Base-by-base conservation (phyloP, 2,888 invertebrate species). In the Polymixis flavicincta region DNA sequence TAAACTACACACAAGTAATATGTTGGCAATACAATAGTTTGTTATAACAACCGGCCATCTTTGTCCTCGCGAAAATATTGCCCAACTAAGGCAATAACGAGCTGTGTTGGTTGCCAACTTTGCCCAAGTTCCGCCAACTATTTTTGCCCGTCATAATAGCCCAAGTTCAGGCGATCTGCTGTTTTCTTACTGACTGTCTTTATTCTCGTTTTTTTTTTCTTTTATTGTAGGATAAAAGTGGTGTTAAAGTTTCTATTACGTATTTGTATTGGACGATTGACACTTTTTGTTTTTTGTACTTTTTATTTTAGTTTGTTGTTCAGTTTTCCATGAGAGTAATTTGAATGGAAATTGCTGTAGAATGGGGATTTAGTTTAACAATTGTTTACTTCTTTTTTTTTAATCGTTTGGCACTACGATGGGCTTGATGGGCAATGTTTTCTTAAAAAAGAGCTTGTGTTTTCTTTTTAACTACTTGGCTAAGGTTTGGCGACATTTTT, bases 121-220 rank as follows among this genome's bases (percentile, higher is more conserved):
- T 86, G 85, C 42, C 87, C 87, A 92, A 95, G 91, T 94, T 93
- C 83, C 83, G 71, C 89, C 91, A 95, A 96, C 95, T 94, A 95
- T 96, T 95, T 96, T 95, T 95, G 95, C 92, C 92, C 92, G 91
- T 95, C 94, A 95, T 95, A 96, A 96, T 95, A 95, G 95, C 92
- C 83, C 78, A 95, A 96, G 94, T 96, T 96, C 90, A 91, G 93
- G 93, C 92, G 93, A 94, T 90, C 90, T 82, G 91, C 88, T 89
- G 89, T 92, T 91, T 91, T 90, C 89, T 86, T 87, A 86, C 87
- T 83, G 84, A 89, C 90, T 88, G 90, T 92, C 92, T 92, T 92
- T 92, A 74, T 90, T 84, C 88, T 84, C 82, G 6, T 37, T 89
- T 90, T 76, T 89, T 90, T 76, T 81, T 48, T 54, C n/a, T 72